These are phyloP conservation scores for Barnardius zonarius DNA, from an alignment of 2,113 vertebrate species.

Conservation along the genomic window DNA sequence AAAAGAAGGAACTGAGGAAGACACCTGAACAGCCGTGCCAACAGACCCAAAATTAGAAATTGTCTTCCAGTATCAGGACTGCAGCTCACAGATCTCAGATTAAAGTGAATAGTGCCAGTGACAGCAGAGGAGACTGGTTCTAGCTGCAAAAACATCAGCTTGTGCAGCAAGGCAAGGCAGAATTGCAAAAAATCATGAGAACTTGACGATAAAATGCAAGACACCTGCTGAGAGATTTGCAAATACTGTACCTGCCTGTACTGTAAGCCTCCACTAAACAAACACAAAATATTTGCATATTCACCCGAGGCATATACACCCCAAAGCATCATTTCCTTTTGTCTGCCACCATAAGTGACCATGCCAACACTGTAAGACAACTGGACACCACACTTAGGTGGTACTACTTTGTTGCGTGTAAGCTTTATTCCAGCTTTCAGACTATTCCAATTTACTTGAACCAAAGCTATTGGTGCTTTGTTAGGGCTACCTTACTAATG, in stretches of 20 bases:
- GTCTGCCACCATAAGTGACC: background rate
- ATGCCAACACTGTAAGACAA: background rate
- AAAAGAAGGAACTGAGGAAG: background rate
- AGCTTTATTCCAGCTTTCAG: background rate
- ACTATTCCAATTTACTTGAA: background rate
- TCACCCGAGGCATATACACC: background rate
- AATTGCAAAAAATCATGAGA: background rate
- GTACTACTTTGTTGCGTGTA: background rate
- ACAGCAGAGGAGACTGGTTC: background rate
- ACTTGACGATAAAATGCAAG: background rate
- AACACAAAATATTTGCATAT: background rate
- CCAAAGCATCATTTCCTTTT: background rate
- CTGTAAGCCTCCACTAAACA: background rate
- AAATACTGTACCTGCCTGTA: background rate
- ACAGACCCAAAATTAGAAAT: background rate
- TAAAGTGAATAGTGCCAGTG: background rate
- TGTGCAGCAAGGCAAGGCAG: background rate
- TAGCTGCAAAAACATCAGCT: background rate
- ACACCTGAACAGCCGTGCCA: background rate
- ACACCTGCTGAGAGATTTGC: background rate
- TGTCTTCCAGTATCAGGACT: background rate
- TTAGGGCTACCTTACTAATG: background rate
- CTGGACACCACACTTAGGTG: background rate
- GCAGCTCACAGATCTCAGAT: background rate
- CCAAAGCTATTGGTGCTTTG: background rate